These are phyloP conservation scores for Crenichthys baileyi DNA, from an alignment of 2,797 vertebrate genomes.

Conservation along the genomic window DNA sequence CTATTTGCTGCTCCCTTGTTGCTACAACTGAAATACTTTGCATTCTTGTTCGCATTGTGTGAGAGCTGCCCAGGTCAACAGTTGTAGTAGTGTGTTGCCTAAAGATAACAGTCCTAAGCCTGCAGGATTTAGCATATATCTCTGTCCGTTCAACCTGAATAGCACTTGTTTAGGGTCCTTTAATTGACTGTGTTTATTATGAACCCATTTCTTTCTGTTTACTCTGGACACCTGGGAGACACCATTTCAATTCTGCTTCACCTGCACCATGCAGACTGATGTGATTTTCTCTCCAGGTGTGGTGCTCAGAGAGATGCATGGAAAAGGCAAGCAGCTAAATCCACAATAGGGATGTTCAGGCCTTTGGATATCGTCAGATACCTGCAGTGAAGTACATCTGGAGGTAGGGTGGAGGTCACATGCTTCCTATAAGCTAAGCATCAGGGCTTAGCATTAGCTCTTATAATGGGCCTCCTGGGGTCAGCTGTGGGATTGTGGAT, in stretches of 20 bases:
- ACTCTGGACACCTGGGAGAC: conserved; percentile 52
- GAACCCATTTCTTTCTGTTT: conserved; percentile 62
- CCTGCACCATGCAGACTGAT: conserved; percentile 41
- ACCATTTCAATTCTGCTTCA: conserved; percentile 59
- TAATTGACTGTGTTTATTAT: conserved; percentile 76
- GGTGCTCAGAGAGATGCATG: conserved; percentile 9
- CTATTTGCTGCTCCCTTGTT: conserved; percentile 65
- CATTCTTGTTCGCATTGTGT: conserved; percentile 78
- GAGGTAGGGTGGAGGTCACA: conserved; percentile 61
- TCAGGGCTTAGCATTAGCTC: conserved; percentile 38
- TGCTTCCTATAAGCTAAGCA: conserved; percentile 60
- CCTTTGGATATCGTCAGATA: conserved; percentile 34
- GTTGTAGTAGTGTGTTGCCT: conserved; percentile 68
- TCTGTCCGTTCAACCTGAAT: conserved; percentile 67
- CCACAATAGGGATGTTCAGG: conserved; percentile 21
- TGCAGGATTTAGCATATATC: conserved; percentile 59
- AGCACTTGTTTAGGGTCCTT: conserved; percentile 63
- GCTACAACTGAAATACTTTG: conserved; percentile 73
- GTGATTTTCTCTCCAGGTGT: conserved; percentile 54
- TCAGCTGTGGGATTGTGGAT: conserved; percentile 69
- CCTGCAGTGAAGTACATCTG: conserved; percentile 51
- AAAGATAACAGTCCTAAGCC: conserved; percentile 72
- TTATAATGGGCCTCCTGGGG: conserved; percentile 52
- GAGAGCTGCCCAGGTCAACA: conserved; percentile 66
- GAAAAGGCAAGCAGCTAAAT: conserved; percentile 26